Base-by-base conservation (phyloP, 2,113 vertebrate genomes). In the Solenodon paradoxus region DNA sequence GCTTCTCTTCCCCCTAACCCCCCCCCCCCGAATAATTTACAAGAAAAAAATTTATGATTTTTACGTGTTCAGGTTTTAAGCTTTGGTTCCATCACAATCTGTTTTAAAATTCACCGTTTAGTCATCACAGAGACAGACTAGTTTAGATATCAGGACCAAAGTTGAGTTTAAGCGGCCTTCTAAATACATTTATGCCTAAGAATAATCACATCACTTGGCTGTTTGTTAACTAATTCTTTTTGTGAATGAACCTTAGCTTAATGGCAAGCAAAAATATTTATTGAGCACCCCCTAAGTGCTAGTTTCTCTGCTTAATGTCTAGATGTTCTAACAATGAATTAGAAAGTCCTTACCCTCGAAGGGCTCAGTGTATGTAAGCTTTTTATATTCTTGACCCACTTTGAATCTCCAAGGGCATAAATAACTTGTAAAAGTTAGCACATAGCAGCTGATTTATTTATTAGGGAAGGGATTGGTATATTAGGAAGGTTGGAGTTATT, bases 301-400 rank as follows among this genome's bases (percentile, higher is more conserved):
- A 94, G 47, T 30, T 83, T 90, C 40, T 63, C 51, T 68, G 72
- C n/a, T 66, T 32, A 64, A 71, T 66, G 28, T 86, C 66, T 47
- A 72, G 57, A 59, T 32, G 24, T 83, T 95, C 77, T 88, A 90
- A 78, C 53, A 82, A 9, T 64, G 49, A 72, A 61, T 5, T 53
- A 71, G 30, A 88, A 12, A 72, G 38, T 64, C 59, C 26, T 96
- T 94, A 94, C 30, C 32, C 53, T 92, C 64, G 72, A 63, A 80
- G 61, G 24, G 7, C 42, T 94, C n/a, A 78, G 47, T 72, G 61
- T 90, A n/a, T n/a, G n/a, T n/a, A n/a, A n/a, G 77, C 75, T 92
- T 75, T 53, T 83, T 85, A 55, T 69, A 59, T 69, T 96, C 38
- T 82, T 95, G 81, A 94, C 57, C 81, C 16, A 74, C 38, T 96